These are phyloP conservation scores for Plestiodon gilberti DNA, from an alignment of 2,113 vertebrate species.

Conservation along the genomic window DNA sequence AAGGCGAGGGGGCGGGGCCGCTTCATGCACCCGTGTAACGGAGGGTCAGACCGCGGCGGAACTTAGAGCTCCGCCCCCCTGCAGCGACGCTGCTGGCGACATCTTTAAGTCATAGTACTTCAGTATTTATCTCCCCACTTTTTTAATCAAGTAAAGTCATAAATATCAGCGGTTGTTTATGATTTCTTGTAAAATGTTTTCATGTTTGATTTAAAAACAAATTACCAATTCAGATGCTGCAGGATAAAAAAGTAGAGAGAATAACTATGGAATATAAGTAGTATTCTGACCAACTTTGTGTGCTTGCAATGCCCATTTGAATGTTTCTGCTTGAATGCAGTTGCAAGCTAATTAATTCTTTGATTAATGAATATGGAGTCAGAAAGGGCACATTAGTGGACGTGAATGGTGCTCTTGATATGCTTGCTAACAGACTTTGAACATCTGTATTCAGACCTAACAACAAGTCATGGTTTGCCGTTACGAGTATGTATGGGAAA, in stretches of 20 bases:
- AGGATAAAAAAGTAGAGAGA: conserved; percentile 12
- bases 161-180: conserved; percentile 5
- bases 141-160: conserved; percentile 24
- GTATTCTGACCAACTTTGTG: neutral
- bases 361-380: neutral
- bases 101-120: conserved; percentile 35
- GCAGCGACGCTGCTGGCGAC: no score
- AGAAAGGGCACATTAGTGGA: neutral
- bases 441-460: neutral
- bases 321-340: conserved; percentile 11
- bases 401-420: neutral
- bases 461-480: no score
- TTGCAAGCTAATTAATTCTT: neutral
- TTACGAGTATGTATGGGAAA: no score
- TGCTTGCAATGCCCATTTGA: neutral
- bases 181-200: conserved; percentile 35
- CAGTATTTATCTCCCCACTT: conserved; percentile 25
- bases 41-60: no score
- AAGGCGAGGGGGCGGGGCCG: no score
- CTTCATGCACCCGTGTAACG: no score
- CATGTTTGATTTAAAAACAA: conserved; percentile 15
- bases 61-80: no score
- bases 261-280: neutral
- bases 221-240: conserved; percentile 19
- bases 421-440: neutral